phyloP scores from a whole-genome alignment of 2,797 vertebrate species.

The Chiroxiphia lanceolata region DNA sequence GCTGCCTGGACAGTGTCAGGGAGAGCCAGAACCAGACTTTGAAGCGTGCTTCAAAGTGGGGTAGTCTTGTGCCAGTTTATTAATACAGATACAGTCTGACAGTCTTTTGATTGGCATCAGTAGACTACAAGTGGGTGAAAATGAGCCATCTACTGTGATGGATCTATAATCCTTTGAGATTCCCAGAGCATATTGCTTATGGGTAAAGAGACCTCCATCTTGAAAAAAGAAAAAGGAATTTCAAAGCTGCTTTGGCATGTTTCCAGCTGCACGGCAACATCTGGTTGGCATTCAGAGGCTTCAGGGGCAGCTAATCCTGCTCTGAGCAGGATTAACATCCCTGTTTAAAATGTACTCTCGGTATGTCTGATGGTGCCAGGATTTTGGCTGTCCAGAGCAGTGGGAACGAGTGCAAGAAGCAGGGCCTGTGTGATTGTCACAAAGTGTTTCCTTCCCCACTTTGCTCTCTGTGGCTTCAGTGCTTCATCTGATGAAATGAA shows the following conservation, averaged over 20 bases:
- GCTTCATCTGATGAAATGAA: background rate
- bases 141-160: slow-evolving; percentile 32
- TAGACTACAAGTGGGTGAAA: slow-evolving; percentile 1
- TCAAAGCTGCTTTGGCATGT: slow-evolving; percentile 48
- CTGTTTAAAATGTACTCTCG: slow-evolving; percentile 1
- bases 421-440: background rate
- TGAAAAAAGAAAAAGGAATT: slow-evolving; percentile 49
- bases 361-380: background rate
- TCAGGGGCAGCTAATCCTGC: slow-evolving; percentile 61
- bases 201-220: background rate
- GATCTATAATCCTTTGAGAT: slow-evolving; percentile 22
- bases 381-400: background rate
- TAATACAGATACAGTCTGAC: background rate
- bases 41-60: background rate
- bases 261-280: slow-evolving; percentile 57
- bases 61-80: background rate
- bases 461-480: background rate
- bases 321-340: slow-evolving; percentile 53
- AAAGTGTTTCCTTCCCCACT: background rate
- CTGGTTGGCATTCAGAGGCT: slow-evolving; percentile 61
- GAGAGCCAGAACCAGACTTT: background rate
- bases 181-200: slow-evolving; percentile 3
- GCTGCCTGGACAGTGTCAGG: background rate
- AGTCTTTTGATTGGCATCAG: background rate
- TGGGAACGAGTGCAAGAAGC: background rate